phyloP scores from a whole-genome alignment of 2,797 vertebrate genomes.

The Lateolabrax maculatus region DNA sequence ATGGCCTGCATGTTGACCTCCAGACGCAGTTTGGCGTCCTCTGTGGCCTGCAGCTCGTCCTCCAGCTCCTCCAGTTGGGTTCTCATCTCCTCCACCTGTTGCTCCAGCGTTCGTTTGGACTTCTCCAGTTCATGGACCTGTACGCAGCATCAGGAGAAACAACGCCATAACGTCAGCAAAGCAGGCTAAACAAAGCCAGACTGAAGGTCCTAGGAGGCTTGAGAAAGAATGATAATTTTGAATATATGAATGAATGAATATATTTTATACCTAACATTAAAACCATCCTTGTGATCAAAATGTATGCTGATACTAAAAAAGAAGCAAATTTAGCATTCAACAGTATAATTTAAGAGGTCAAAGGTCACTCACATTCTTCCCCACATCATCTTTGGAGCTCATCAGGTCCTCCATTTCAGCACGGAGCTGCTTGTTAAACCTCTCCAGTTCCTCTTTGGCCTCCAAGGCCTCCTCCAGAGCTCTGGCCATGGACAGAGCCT shows the following conservation, averaged over 20 bases:
- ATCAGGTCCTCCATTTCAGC: conserved; percentile 98
- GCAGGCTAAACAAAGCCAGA: neutral
- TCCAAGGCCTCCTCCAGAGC: conserved; percentile 96
- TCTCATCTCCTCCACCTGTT: conserved; percentile 98
- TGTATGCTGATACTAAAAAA: neutral
- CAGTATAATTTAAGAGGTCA: neutral
- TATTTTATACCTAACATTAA: neutral
- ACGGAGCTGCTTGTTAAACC: conserved; percentile 94
- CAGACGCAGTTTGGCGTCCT: conserved; percentile 96
- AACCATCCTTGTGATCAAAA: neutral
- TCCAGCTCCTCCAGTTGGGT: conserved; percentile 98
- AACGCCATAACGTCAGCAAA: neutral
- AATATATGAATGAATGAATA: neutral
- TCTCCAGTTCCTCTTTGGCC: conserved; percentile 95
- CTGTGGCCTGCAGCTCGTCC: conserved; percentile 97
- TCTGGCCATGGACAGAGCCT: conserved; percentile 93
- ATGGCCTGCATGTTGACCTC: conserved; percentile 99
- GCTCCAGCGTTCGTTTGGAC: conserved; percentile 95
- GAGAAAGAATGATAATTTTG: neutral
- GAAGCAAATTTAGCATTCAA: neutral
- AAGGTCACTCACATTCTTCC: conserved; percentile 93
- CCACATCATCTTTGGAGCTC: conserved; percentile 98
- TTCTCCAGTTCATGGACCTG: conserved; percentile 99
- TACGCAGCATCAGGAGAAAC: neutral
- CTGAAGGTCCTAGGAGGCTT: neutral